phyloP scores from a whole-genome alignment of 2,888 invertebrate species.

The Acanthopleura granulata region DNA sequence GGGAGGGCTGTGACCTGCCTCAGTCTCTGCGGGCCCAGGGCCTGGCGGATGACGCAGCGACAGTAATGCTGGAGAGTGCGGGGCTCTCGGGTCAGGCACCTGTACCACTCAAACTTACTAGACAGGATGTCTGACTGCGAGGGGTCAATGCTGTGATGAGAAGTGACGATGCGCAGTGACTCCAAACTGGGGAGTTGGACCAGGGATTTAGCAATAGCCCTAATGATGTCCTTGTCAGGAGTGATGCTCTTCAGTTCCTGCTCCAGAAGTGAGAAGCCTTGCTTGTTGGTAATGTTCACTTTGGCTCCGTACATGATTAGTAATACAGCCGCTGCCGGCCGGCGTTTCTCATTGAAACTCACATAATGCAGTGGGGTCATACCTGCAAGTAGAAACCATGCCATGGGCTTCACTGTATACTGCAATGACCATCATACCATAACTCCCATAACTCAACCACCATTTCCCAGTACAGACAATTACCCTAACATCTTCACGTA shows the following conservation, averaged over 20 bases:
- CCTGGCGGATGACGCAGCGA: slow-evolving; percentile 52
- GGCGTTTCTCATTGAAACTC: slow-evolving; percentile 57
- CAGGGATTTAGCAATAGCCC: slow-evolving; percentile 57
- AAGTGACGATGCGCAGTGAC: slow-evolving; percentile 37
- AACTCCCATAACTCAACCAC: too few relatives aligned
- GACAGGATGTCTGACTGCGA: slow-evolving; percentile 31
- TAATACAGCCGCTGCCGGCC: slow-evolving; percentile 59
- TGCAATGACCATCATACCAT: too few relatives aligned
- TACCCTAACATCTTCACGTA: too few relatives aligned
- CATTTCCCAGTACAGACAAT: too few relatives aligned
- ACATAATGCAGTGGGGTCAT: slow-evolving; percentile 63
- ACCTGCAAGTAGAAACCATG: slow-evolving; percentile 41
- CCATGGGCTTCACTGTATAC: too few relatives aligned
- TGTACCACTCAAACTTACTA: slow-evolving; percentile 58
- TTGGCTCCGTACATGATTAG: slow-evolving; percentile 64
- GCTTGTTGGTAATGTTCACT: slow-evolving; percentile 52
- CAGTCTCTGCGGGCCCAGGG: slow-evolving; percentile 50
- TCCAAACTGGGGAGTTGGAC: slow-evolving; percentile 49
- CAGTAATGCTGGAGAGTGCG: slow-evolving; percentile 64
- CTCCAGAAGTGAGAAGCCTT: slow-evolving; percentile 53
- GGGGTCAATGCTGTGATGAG: slow-evolving; percentile 22
- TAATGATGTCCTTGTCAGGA: slow-evolving; percentile 39
- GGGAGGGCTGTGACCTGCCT: slow-evolving; percentile 51
- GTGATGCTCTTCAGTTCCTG: slow-evolving; percentile 48
- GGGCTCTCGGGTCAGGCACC: slow-evolving; percentile 48